Percentiles rank a stretch among this genome's conserved stretches.
These are phyloP conservation scores for Nomada hirtipes DNA, from an alignment of 2,888 invertebrate species.

Conservation along the genomic window DNA sequence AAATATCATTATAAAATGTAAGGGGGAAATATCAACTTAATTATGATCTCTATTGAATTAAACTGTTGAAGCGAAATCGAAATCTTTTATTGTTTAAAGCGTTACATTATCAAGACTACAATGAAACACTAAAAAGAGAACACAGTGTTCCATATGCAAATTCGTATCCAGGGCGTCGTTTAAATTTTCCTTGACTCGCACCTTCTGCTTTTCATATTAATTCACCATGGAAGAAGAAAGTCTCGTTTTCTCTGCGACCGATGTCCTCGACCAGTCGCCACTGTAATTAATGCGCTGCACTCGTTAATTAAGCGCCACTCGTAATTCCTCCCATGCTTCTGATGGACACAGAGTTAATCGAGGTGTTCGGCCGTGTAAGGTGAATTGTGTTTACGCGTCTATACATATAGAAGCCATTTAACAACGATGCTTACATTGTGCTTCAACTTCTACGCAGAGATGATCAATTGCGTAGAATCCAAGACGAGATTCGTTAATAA, in stretches of 20 bases:
- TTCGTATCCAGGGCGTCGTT: not conserved
- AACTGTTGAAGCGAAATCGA: no score
- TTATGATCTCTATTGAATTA: no score
- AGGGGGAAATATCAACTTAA: no score
- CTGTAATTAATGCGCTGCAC: slow-evolving; percentile 18
- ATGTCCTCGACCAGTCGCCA: slow-evolving; percentile 7
- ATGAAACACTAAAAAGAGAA: no score
- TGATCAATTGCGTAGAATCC: not conserved
- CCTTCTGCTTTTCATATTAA: not conserved
- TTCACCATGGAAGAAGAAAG: not conserved
- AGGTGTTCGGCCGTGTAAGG: slow-evolving; percentile 21
- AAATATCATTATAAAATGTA: no score
- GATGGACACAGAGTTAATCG: slow-evolving; percentile 11
- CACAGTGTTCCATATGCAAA: no score
- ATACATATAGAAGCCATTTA: not conserved
- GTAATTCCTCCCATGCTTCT: not conserved
- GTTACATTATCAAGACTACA: no score
- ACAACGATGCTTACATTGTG: not conserved
- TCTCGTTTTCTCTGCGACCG: not conserved
- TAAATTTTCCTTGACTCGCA: not conserved
- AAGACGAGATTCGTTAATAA: slow-evolving; percentile 8
- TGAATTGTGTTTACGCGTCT: slow-evolving; percentile 23
- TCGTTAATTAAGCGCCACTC: slow-evolving; percentile 26
- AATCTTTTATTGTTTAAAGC: no score
- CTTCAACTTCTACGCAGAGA: not conserved